Conservation (phyloP, 2,113 vertebrate species). For the Orthonyx spaldingii region DNA sequence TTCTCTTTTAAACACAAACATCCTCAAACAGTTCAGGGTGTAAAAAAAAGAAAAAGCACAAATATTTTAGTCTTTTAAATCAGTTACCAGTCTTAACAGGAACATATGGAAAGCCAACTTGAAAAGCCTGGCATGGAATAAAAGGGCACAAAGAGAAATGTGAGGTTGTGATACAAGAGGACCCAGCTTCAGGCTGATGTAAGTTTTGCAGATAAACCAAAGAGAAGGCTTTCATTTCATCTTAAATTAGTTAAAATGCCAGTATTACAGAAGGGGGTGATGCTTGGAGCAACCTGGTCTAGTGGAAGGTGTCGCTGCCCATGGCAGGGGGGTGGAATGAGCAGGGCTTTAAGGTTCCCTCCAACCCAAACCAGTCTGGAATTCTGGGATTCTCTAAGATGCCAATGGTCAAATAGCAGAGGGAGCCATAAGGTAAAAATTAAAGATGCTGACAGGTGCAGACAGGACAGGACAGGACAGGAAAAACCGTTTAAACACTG, state of each 20-base stretch:
- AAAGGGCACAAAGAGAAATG: conserved; percentile 1
- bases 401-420: not conserved
- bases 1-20: not conserved
- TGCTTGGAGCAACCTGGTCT: not conserved
- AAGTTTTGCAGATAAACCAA: not conserved
- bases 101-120: conserved; percentile 4
- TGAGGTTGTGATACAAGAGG: not conserved
- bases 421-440: not conserved
- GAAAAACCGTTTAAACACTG: too few relatives aligned
- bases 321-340: not conserved
- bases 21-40: not conserved
- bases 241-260: not conserved
- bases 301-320: not conserved
- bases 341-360: not conserved
- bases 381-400: not conserved
- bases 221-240: not conserved
- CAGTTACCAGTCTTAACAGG: not conserved
- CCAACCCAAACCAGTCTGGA: not conserved
- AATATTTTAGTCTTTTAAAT: not conserved
- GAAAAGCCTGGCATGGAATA: not conserved
- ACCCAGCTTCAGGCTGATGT: not conserved
- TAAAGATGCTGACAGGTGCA: not conserved
- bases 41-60: not conserved
- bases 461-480: not conserved
- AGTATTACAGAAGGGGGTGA: not conserved